Evolutionary conservation across 2,113 vertebrate species (phyloP).

Genomic region (Peromyscus polionotus): DNA sequence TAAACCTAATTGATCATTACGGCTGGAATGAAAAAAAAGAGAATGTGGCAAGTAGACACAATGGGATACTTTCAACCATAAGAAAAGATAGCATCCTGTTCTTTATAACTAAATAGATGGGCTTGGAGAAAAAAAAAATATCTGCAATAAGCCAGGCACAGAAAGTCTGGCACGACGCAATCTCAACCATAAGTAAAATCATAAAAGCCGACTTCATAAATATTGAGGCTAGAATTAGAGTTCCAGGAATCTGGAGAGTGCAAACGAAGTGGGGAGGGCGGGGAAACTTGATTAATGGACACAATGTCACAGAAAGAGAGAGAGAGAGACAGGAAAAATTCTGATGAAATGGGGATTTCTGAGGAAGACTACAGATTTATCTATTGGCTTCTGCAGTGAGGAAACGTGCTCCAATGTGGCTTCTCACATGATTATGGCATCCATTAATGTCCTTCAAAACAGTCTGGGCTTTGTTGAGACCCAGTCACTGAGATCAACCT

Average conservation of each 20-base stretch:
- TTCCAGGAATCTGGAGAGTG: background rate
- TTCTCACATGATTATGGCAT: background rate
- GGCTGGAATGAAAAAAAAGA: background rate
- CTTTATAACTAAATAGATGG: background rate
- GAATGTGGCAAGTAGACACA: background rate
- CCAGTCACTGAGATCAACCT: background rate
- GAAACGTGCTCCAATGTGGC: background rate
- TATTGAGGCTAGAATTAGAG: background rate
- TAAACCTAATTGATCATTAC: background rate
- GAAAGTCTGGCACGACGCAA: background rate
- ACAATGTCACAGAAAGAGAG: background rate
- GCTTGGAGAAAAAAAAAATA: background rate
- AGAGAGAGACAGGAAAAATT: background rate
- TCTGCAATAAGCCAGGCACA: background rate
- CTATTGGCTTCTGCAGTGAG: background rate
- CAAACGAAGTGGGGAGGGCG: fast-evolving
- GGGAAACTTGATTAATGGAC: too few species aligned
- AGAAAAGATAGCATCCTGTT: background rate
- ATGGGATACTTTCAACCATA: too few species aligned
- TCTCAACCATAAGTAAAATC: background rate
- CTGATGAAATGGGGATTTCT: background rate
- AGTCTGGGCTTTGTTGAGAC: background rate
- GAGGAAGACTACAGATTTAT: background rate
- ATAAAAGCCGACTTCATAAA: too few species aligned
- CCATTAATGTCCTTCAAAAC: background rate